Base-by-base conservation (phyloP, 2,797 vertebrate genomes). In the Sarcoramphus papa region DNA sequence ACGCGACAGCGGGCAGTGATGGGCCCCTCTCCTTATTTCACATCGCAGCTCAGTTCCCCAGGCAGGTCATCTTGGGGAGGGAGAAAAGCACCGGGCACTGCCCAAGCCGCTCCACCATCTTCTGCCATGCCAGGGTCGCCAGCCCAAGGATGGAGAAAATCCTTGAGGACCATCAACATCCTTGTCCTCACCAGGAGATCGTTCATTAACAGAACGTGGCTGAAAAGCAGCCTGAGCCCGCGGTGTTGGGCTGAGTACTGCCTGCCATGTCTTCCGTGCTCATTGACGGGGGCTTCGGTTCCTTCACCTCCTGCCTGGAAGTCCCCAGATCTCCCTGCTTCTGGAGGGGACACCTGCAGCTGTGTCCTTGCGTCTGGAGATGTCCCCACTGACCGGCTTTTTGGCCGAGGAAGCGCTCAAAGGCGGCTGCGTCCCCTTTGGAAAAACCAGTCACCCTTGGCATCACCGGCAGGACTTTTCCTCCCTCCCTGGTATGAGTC, bases 1-100 rank as follows among this genome's bases (percentile, higher is more conserved):
- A 1, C 0, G 6, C 8, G 7, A 6, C 54, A 16, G 53, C 0
- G 0, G 56, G 56, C 51, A 68, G 73, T 0, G 2, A 22, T 37
- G 51, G 45, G 37, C 59, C 64, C 48, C 16, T 78, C 40, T 81
- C 76, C 60, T 85, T 65, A 25, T 14, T 72, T 75, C 67, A 48
- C 33, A n/a, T 12, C 43, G 5, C 40, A 10, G 37, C 27, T 70
- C 0, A 0, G 17, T 19, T 92, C 28, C 28, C 53, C 7, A 3
- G 14, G 41, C 30, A 25, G 22, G 47, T 51, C 2, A 45, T 76
- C 30, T 30, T 65, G 37, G 28, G 23, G 51, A 85, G 62, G 40
- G 30, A 69, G 74, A 51, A 35, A 35, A 70, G 45, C 3, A 0
- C 11, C 1, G 0, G n/a, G 47, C 30, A 10, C 54, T 65, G 67